Evolutionary conservation across 2,888 invertebrate genomes (phyloP).

Genomic region (Cyclophora albipunctata): DNA sequence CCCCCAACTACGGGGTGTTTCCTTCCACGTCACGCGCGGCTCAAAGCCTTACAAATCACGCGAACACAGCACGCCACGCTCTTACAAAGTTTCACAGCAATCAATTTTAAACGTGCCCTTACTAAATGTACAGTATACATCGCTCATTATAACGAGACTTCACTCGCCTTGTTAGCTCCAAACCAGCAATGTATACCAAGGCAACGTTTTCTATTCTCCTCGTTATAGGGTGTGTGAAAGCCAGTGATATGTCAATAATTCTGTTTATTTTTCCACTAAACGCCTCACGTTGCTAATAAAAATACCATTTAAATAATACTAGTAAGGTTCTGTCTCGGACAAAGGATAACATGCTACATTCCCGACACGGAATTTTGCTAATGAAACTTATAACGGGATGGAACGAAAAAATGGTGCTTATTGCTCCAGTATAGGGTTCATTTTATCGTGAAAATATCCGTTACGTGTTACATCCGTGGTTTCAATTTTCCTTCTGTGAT

Average conservation of each 20-base stretch:
- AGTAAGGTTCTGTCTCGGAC: constrained; percentile 47
- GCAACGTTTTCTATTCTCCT: no score
- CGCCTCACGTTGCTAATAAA: constrained; percentile 55
- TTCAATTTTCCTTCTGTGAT: constrained; percentile 1
- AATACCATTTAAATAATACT: constrained; percentile 51
- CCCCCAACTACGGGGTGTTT: constrained; percentile 47
- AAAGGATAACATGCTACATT: constrained; percentile 58
- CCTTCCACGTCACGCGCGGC: constrained; percentile 65
- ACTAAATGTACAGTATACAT: constrained; percentile 14
- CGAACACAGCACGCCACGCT: constrained; percentile 57
- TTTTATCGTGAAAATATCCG: neutral
- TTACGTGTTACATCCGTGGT: neutral
- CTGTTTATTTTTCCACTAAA: constrained; percentile 62
- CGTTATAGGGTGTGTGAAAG: constrained; percentile 19
- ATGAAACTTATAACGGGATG: constrained; percentile 16
- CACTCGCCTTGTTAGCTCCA: rapidly evolving
- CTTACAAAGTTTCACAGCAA: constrained; percentile 32
- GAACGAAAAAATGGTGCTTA: neutral
- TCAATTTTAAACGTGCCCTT: constrained; percentile 22
- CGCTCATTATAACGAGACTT: constrained; percentile 6
- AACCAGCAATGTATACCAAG: constrained; percentile 22
- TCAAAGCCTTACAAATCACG: constrained; percentile 66
- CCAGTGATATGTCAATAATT: constrained; percentile 61
- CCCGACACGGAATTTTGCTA: constrained; percentile 46
- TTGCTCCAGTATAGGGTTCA: neutral